phyloP scores from a whole-genome alignment of 2,888 invertebrate genomes.

The Anticlea derivata region DNA sequence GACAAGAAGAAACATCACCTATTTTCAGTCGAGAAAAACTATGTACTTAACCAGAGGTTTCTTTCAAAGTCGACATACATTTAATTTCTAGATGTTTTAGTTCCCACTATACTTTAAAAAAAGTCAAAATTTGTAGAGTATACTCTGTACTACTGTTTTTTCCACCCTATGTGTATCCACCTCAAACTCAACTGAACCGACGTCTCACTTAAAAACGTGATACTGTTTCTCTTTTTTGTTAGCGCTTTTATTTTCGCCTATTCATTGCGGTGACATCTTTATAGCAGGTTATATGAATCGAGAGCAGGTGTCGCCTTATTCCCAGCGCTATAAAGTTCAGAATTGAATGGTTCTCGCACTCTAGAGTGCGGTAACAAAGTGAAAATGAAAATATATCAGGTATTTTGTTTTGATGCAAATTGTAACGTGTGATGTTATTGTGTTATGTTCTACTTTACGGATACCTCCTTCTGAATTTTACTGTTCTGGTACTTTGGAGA shows the following conservation, averaged over 20 bases:
- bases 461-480: constrained; percentile 6
- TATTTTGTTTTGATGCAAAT: constrained; percentile 34
- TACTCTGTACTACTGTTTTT: neutral
- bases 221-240: constrained; percentile 33
- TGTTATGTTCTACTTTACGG: constrained; percentile 15
- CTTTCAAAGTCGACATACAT: no score
- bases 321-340: constrained; percentile 11
- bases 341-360: constrained; percentile 11
- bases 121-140: no score
- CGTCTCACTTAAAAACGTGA: constrained; percentile 35
- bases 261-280: constrained; percentile 39
- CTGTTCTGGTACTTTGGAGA: constrained; percentile 8
- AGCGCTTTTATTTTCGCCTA: constrained; percentile 35
- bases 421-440: constrained; percentile 29
- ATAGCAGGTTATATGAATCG: constrained; percentile 21
- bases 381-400: constrained; percentile 37
- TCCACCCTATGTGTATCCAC: constrained; percentile 10
- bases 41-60: no score
- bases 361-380: constrained; percentile 15
- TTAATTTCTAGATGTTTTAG: no score
- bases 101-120: no score
- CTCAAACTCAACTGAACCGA: constrained; percentile 33
- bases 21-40: no score
- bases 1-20: no score
- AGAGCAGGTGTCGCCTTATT: constrained; percentile 15